A percentile compares a stretch with the other conserved stretches of the same genome.
These are phyloP conservation scores for Neuroscelio doddi DNA, from an alignment of 2,888 invertebrate species.

Conservation along the genomic window DNA sequence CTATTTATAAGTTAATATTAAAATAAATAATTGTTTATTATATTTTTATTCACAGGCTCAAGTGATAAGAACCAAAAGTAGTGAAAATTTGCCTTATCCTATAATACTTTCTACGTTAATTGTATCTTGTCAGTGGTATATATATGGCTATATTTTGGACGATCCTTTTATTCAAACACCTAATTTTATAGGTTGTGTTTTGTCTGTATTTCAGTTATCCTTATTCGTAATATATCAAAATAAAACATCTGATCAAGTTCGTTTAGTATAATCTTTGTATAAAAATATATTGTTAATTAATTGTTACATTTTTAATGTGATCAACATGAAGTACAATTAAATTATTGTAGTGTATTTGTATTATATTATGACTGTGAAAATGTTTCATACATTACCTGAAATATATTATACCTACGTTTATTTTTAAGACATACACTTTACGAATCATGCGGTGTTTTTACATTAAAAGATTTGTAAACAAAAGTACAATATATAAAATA, in stretches of 20 bases:
- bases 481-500: too few species aligned
- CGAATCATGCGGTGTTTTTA: too few species aligned
- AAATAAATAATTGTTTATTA: constrained; percentile 1
- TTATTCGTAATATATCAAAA: constrained; percentile 84
- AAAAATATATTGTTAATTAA: constrained; percentile 8
- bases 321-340: constrained; percentile 7
- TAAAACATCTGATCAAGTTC: constrained; percentile 56
- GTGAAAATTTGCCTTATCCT: constrained; percentile 90
- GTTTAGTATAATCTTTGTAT: constrained; percentile 55
- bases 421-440: too few species aligned
- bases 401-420: too few species aligned
- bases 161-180: constrained; percentile 88
- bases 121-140: constrained; percentile 87
- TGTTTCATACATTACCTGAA: too few species aligned
- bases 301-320: too few species aligned
- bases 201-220: constrained; percentile 83
- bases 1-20: too few species aligned
- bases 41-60: constrained; percentile 74
- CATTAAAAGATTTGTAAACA: too few species aligned
- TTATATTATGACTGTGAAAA: too few species aligned
- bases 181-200: constrained; percentile 83
- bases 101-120: constrained; percentile 88
- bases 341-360: too few species aligned
- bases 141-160: constrained; percentile 85
- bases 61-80: constrained; percentile 85